These are phyloP conservation scores for Augiades crinisus DNA, from an alignment of 2,888 invertebrate genomes.

Conservation along the genomic window DNA sequence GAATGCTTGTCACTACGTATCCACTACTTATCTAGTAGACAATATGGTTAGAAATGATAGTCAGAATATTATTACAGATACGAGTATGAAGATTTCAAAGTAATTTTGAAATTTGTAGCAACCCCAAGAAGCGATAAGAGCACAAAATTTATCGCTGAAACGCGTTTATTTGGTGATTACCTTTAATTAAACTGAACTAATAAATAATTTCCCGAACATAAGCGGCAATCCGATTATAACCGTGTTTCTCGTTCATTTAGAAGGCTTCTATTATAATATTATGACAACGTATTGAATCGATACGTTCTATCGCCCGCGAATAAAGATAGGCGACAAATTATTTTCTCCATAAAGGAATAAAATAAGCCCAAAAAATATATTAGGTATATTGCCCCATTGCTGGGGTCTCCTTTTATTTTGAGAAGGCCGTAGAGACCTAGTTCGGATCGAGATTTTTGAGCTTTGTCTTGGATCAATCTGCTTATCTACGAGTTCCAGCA, in stretches of 20 bases:
- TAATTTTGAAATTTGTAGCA: not conserved
- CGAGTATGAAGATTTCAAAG: too few species aligned
- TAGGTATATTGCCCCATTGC: not conserved
- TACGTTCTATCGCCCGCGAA: not conserved
- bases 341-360: too few species aligned
- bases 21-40: too few species aligned
- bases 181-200: conserved; percentile 23
- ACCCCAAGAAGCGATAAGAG: not conserved
- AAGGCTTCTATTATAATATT: conserved; percentile 18
- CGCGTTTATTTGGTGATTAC: conserved; percentile 15
- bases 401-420: too few species aligned
- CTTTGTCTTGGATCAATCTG: too few species aligned
- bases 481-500: too few species aligned
- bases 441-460: too few species aligned
- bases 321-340: not conserved
- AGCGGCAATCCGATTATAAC: conserved; percentile 17
- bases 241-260: conserved; percentile 18
- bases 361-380: too few species aligned
- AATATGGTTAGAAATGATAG: too few species aligned
- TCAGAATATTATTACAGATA: not conserved
- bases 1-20: too few species aligned
- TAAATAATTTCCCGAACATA: conserved; percentile 20
- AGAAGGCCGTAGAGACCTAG: too few species aligned
- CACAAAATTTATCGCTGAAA: conserved; percentile 1
- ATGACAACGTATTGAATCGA: conserved; percentile 3